Evolutionary conservation across 1,140 invertebrate genomes (phyloP).

Genomic region (Drosophila rufa): DNA sequence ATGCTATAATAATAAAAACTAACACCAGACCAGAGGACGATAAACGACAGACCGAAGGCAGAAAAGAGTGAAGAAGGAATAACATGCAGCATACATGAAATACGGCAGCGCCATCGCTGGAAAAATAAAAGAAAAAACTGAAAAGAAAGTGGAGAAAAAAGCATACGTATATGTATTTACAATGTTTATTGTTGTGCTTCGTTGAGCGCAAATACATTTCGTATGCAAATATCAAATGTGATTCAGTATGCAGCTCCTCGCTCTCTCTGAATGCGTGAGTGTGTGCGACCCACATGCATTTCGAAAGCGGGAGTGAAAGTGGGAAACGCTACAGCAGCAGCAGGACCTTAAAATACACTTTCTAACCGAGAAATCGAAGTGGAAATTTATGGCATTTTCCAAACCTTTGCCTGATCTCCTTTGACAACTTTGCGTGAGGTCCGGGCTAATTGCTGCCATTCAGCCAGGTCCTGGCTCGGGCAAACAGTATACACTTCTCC

Average conservation of each 20-base stretch:
- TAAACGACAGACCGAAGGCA: slow-evolving; percentile 37
- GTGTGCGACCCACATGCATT: slow-evolving; percentile 56
- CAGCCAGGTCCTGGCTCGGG: slow-evolving; percentile 30
- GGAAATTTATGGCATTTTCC: not conserved
- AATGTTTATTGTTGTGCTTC: slow-evolving; percentile 83
- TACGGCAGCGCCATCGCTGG: not conserved
- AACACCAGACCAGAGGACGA: slow-evolving; percentile 51
- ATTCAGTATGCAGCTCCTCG: slow-evolving; percentile 64
- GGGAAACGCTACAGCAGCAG: slow-evolving; percentile 2
- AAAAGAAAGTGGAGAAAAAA: slow-evolving; percentile 39
- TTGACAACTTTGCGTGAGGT: slow-evolving; percentile 41
- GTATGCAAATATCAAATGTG: slow-evolving; percentile 80
- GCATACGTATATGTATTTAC: slow-evolving; percentile 64
- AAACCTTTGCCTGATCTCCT: slow-evolving; percentile 1
- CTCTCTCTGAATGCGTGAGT: slow-evolving; percentile 11
- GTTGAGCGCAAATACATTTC: slow-evolving; percentile 80
- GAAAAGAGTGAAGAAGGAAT: slow-evolving; percentile 24
- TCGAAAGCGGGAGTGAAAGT: slow-evolving; percentile 22
- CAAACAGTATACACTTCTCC: slow-evolving; percentile 15
- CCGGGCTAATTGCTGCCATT: slow-evolving; percentile 70
- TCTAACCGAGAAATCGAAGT: slow-evolving; percentile 34
- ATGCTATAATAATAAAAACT: slow-evolving; percentile 74
- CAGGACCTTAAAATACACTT: slow-evolving; percentile 40
- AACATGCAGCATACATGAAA: slow-evolving; percentile 53
- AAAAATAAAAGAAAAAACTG: slow-evolving; percentile 17